Percentiles rank a stretch among this genome's conserved stretches.
phyloP scores from a whole-genome alignment of 2,888 invertebrate species.

The Drosophila melanosoma region DNA sequence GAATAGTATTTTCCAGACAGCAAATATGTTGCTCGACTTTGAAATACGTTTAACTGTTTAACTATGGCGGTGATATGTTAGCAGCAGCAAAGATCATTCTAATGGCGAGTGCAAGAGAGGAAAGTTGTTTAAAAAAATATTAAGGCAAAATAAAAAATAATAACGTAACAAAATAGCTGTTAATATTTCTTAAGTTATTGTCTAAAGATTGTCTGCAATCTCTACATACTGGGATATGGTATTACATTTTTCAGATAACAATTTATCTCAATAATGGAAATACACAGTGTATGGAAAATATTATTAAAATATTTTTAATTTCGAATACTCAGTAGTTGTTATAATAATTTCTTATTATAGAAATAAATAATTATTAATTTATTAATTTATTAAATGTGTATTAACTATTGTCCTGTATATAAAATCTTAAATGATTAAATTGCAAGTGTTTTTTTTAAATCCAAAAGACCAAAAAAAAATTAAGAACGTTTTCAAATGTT shows the following conservation, averaged over 20 bases:
- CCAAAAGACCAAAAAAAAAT: neutral
- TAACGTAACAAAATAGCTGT: neutral
- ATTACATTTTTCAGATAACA: neutral
- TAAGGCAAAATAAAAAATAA: neutral
- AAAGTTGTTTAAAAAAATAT: neutral
- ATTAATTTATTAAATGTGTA: neutral
- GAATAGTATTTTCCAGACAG: neutral
- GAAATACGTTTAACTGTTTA: neutral
- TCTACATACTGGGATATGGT: neutral
- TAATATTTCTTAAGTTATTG: neutral
- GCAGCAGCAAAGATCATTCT: neutral
- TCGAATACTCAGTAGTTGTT: neutral
- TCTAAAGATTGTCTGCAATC: neutral
- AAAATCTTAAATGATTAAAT: neutral
- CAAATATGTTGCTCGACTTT: neutral
- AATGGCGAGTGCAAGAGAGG: neutral
- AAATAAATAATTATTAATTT: neutral
- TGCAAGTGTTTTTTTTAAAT: neutral
- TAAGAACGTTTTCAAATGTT: neutral
- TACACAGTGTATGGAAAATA: neutral
- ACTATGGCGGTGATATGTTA: neutral
- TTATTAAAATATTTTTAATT: neutral
- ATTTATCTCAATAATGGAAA: neutral
- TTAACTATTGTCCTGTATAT: neutral
- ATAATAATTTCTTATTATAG: neutral